Evolutionary conservation across 1,140 invertebrate species (phyloP).

Genomic region (Sipha flava): DNA sequence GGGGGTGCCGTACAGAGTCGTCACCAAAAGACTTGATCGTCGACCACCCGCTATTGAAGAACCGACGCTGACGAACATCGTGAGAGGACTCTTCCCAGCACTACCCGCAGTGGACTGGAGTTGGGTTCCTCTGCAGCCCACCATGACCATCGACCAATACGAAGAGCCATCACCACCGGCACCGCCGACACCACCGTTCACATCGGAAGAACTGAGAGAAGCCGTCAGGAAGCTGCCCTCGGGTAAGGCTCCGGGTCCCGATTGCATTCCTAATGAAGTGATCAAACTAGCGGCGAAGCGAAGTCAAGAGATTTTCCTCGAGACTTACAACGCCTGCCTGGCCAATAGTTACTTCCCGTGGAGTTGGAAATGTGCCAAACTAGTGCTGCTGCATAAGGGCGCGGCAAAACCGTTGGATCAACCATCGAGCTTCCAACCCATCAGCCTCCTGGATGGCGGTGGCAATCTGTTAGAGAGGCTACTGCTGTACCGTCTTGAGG

Average conservation of each 20-base stretch:
- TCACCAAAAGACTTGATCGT: neutral
- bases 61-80: too few relatives aligned
- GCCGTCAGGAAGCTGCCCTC: neutral
- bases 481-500: neutral
- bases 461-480: constrained; percentile 9
- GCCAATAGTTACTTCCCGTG: neutral
- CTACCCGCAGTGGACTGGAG: too few relatives aligned
- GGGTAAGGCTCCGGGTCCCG: neutral
- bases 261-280: neutral
- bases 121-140: too few relatives aligned
- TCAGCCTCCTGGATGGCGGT: neutral
- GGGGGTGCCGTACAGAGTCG: neutral
- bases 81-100: too few relatives aligned
- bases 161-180: too few relatives aligned
- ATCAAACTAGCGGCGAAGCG: neutral
- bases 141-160: too few relatives aligned
- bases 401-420: neutral
- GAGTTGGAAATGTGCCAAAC: neutral
- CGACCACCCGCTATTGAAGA: neutral
- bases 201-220: neutral
- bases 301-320: neutral
- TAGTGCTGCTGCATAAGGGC: neutral
- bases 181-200: too few relatives aligned
- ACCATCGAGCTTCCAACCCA: neutral
- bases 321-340: neutral